Evolutionary conservation across 2,888 invertebrate genomes (phyloP), one percentile per base, ranked within the genome.

Genomic region (Sabatieria punctata): DNA sequence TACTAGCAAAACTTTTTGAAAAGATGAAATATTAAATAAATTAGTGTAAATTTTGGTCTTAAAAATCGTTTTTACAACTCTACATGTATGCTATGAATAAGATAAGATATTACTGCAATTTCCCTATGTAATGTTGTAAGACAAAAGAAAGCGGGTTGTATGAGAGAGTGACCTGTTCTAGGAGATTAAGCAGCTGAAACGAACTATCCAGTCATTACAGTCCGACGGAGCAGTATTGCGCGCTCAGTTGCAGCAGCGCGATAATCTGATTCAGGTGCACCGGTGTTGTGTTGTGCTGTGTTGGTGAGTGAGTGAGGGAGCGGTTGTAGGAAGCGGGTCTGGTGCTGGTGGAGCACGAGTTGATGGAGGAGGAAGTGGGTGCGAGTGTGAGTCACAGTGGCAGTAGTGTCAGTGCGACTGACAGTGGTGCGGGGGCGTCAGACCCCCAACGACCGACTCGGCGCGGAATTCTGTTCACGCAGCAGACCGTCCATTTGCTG

Each of bases 131-230:
- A n/a, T n/a, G n/a, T n/a, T n/a, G n/a, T n/a, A n/a, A n/a, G n/a
- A n/a, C n/a, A n/a, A n/a, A n/a, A n/a, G n/a, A n/a, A n/a, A n/a
- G n/a, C n/a, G n/a, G n/a, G n/a, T 25, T 4, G 27, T 18, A 25
- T 27, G 43, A 25, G 33, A 35, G 37, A 43, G 23, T 13, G 13
- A 18, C 13, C 8, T 15, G 2, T 46, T 54, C 1, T 71, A 80
- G 75, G 79, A 83, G 57, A 78, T 80, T 65, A 89, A 89, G 68
- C 82, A 84, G 48, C 70, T 88, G 54, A 82, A 82, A 64, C 78
- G 93, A 58, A 78, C 67, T 74, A 80, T 73, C 35, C 68, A 68
- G 45, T 71, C 71, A 51, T 73, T 82, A 60, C 77, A 81, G 55
- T 77, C 82, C 59, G 85, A 88, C 66, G 74, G 81, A 59, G 79